These are phyloP conservation scores for Folsomia candida DNA, from an alignment of 2,888 invertebrate species.

Conservation along the genomic window DNA sequence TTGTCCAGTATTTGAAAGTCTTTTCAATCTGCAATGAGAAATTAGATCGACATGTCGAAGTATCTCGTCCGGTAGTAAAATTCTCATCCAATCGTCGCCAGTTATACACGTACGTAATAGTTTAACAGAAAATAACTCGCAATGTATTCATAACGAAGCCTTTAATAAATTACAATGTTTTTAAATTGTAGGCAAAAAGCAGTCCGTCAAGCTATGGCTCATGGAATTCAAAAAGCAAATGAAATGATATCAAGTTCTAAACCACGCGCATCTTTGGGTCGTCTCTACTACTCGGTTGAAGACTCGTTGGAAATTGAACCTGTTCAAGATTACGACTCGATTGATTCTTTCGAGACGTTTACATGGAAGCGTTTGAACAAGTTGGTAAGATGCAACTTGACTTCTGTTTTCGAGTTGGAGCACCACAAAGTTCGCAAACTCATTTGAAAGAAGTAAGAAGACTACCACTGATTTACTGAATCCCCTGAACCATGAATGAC, in stretches of 20 bases:
- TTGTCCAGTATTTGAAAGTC: constrained; percentile 34
- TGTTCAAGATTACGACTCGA: constrained; percentile 30
- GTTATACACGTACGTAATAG: constrained; percentile 26
- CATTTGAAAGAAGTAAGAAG: too few species aligned
- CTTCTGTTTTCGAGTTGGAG: constrained; percentile 38
- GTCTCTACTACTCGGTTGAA: constrained; percentile 35
- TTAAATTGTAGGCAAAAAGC: constrained; percentile 30
- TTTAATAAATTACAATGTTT: neutral
- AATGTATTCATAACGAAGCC: neutral
- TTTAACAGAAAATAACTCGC: too few species aligned
- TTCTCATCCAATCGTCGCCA: constrained; percentile 29
- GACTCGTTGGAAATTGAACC: constrained; percentile 26
- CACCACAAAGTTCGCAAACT: constrained; percentile 11
- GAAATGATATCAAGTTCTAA: constrained; percentile 28
- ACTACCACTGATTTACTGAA: too few species aligned
- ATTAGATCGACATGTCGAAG: constrained; percentile 34
- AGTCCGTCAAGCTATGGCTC: constrained; percentile 28
- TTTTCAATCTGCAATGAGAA: constrained; percentile 37
- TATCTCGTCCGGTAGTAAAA: constrained; percentile 34
- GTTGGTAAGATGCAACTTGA: constrained; percentile 33
- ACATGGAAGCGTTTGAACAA: constrained; percentile 36
- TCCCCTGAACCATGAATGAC: too few species aligned
- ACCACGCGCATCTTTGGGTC: constrained; percentile 24
- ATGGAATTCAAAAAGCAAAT: constrained; percentile 32
- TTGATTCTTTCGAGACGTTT: constrained; percentile 31